These are phyloP conservation scores for Nycticryphes semicollaris DNA, from an alignment of 2,113 vertebrate species.

Conservation along the genomic window DNA sequence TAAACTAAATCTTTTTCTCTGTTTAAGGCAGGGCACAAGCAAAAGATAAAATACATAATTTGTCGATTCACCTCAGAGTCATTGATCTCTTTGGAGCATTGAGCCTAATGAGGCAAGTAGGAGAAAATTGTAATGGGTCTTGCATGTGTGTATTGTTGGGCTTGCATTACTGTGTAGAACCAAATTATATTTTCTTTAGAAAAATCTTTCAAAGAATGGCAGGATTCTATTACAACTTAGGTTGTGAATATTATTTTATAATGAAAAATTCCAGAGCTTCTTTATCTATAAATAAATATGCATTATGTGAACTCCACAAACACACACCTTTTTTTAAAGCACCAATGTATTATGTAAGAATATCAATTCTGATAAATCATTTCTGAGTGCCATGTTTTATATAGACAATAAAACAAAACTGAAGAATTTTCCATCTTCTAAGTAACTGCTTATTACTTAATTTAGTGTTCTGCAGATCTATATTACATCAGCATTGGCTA, in stretches of 20 bases:
- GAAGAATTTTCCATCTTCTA: neutral
- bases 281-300: neutral
- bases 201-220: neutral
- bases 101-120: constrained; percentile 67
- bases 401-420: neutral
- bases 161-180: constrained; percentile 39
- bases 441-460: neutral
- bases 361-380: neutral
- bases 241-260: neutral
- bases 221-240: neutral
- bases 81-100: constrained; percentile 63
- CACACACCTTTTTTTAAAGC: neutral
- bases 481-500: neutral
- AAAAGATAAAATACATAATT: constrained; percentile 62
- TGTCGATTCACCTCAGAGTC: constrained; percentile 50
- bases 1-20: constrained; percentile 41
- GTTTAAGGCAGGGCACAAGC: neutral
- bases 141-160: neutral
- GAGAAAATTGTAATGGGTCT: constrained; percentile 37
- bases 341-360: neutral
- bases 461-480: neutral
- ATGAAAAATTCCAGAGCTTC: neutral
- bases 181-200: neutral
- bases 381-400: neutral
- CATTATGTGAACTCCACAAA: neutral